Base-by-base conservation (phyloP, 2,888 invertebrate species). In the Seira sanloemensis region DNA sequence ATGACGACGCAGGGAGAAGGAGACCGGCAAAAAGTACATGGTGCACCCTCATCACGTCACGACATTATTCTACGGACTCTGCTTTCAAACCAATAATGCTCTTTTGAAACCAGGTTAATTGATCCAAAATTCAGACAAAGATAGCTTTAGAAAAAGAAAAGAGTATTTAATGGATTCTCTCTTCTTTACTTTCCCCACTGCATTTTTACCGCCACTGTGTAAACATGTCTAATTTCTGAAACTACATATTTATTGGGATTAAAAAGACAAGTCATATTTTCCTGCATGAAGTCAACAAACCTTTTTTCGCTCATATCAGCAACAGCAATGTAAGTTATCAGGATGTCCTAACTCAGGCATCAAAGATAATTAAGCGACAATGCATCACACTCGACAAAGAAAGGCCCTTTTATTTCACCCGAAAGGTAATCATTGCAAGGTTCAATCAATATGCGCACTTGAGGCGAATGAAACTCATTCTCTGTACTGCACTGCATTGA, bases 21-120 rank as follows among this genome's bases (percentile, higher is more conserved):
- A 81, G 26, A n/a, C 37, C 19, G 54, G 67, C 74, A 74, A 16
- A 37, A 37, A 37, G 12, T 37, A 37, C 12, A 37, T 37, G 4
- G 5, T 37, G 4, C 37, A 37, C 12, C 37, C 4, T 37, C 37
- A 37, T 37, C 37, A 37, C 37, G 12, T 37, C 37, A 37, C 37
- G 12, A 7, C 37, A 37, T 37, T 7, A 37, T n/a, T n/a, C n/a
- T n/a, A n/a, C n/a, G n/a, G n/a, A n/a, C n/a, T n/a, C n/a, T n/a
- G n/a, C n/a, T n/a, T n/a, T n/a, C n/a, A n/a, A n/a, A n/a, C 37
- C 37, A 37, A 37, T 37, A n/a, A n/a, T n/a, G 12, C 25, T 21
- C n/a, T 77, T 68, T 68, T 77, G 66, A 73, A 77, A 83, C 72
- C 82, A 77, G 82, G 82, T 77, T 83, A 83, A 83, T 83, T 77